Evolutionary conservation across 2,888 invertebrate species (phyloP), one percentile per base, ranked within the genome.

Genomic region (Pyrochroa serraticornis): DNA sequence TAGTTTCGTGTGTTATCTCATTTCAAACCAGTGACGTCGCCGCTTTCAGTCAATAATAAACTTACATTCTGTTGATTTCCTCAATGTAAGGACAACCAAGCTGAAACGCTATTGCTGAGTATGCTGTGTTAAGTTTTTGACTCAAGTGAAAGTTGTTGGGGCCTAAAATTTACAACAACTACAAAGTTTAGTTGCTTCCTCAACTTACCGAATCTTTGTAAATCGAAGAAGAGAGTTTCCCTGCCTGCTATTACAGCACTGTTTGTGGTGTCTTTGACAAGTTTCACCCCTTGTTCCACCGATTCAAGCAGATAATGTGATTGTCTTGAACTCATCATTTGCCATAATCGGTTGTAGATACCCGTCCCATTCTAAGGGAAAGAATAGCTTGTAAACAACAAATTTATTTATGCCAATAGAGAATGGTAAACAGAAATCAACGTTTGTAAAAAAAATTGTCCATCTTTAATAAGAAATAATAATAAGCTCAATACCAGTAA

Each of bases 321-420:
- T 59, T 75, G 76, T 1, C 82, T 80, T 31, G 80, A 78, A 43
- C 71, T 75, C 90, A 90, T 91, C 46, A 87, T 75, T 0, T 83
- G 82, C 78, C 89, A 90, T 1, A 91, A 79, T 52, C 86, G 84
- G 0, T 86, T 85, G 71, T 90, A 90, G 37, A 90, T 84, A 5
- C 90, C 90, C 1, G 90, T 90, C 5, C 90, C 90, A 71, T 91
- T 90, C 88, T 88, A 55, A n/a, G n/a, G n/a, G n/a, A n/a, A n/a
- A n/a, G n/a, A n/a, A n/a, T n/a, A n/a, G n/a, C n/a, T n/a, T n/a
- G n/a, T n/a, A n/a, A n/a, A n/a, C n/a, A n/a, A n/a, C n/a, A n/a
- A n/a, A n/a, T n/a, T n/a, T n/a, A n/a, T n/a, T n/a, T n/a, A n/a
- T n/a, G n/a, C n/a, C n/a, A n/a, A n/a, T n/a, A n/a, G n/a, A n/a